Percentiles rank a stretch among this genome's conserved stretches.
These are phyloP conservation scores for Chlorospingus flavigularis DNA, from an alignment of 2,797 vertebrate species.

Conservation along the genomic window DNA sequence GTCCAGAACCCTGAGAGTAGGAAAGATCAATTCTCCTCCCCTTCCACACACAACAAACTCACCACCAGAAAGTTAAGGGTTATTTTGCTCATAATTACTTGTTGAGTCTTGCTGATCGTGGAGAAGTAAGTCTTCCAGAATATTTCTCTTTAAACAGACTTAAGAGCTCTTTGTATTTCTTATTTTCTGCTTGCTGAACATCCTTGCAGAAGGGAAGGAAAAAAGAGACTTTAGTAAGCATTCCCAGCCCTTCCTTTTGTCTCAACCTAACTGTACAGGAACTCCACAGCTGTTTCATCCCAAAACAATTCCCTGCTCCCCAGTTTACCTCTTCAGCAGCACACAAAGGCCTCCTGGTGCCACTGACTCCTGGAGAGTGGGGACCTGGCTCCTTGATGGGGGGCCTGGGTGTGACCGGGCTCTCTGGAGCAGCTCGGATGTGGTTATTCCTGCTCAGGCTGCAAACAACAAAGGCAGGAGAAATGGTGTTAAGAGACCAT, in stretches of 20 bases:
- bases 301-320: background rate
- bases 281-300: background rate
- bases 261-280: background rate
- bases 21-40: background rate
- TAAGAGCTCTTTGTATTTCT: slow-evolving; percentile 70
- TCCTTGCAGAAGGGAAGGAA: slow-evolving; percentile 4
- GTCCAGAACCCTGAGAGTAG: background rate
- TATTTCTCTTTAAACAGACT: slow-evolving; percentile 61
- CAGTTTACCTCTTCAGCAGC: slow-evolving; percentile 72
- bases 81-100: slow-evolving; percentile 52
- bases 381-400: slow-evolving; percentile 34
- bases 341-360: slow-evolving; percentile 50
- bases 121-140: background rate
- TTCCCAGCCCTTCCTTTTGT: background rate
- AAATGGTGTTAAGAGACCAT: background rate
- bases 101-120: background rate
- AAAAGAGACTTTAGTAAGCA: background rate
- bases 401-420: slow-evolving; percentile 14
- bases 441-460: background rate
- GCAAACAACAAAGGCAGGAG: slow-evolving; percentile 7
- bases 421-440: background rate
- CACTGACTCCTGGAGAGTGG: background rate
- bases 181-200: slow-evolving; percentile 69
- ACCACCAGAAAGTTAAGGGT: background rate
- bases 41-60: background rate